Percentiles rank a stretch among this genome's conserved stretches.
These are phyloP conservation scores for Ranitomeya variabilis DNA, from an alignment of 2,113 vertebrate species.

Conservation along the genomic window DNA sequence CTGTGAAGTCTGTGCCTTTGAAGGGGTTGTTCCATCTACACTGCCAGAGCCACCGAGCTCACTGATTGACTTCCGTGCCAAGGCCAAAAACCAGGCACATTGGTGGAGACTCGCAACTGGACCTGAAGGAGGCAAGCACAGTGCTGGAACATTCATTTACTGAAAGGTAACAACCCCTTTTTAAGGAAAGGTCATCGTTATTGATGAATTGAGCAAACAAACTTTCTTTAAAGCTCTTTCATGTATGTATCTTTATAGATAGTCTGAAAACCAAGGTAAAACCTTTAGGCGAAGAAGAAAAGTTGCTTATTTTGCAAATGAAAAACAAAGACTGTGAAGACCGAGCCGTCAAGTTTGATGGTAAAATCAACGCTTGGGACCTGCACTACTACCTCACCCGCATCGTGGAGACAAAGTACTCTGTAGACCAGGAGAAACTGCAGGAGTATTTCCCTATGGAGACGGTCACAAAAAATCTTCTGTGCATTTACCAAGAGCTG, in stretches of 20 bases:
- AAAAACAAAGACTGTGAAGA: slow-evolving; percentile 88
- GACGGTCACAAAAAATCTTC: slow-evolving; percentile 85
- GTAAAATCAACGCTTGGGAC: slow-evolving; percentile 91
- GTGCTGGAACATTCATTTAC: too few relatives aligned
- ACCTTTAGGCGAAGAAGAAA: slow-evolving; percentile 82
- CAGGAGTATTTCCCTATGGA: slow-evolving; percentile 91
- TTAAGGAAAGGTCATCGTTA: too few relatives aligned
- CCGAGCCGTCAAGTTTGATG: slow-evolving; percentile 78
- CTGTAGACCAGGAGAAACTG: slow-evolving; percentile 89
- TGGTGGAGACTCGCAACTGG: too few relatives aligned
- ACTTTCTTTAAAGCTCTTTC: too few relatives aligned
- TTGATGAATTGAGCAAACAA: too few relatives aligned
- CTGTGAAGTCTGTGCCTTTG: too few relatives aligned
- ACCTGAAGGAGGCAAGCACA: too few relatives aligned
- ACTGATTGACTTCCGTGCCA: too few relatives aligned
- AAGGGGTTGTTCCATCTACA: too few relatives aligned
- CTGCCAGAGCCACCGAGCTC: too few relatives aligned
- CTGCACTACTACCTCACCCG: slow-evolving; percentile 91
- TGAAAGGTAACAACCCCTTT: too few relatives aligned
- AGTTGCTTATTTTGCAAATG: slow-evolving; percentile 81
- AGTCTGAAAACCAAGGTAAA: slow-evolving; percentile 83
- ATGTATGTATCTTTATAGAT: slow-evolving; percentile 69
- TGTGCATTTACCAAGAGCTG: slow-evolving; percentile 89
- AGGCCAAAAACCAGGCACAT: too few relatives aligned
- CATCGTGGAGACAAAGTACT: slow-evolving; percentile 88